Evolutionary conservation across 2,888 invertebrate genomes (phyloP).

Genomic region (Coleophora flavipennella): DNA sequence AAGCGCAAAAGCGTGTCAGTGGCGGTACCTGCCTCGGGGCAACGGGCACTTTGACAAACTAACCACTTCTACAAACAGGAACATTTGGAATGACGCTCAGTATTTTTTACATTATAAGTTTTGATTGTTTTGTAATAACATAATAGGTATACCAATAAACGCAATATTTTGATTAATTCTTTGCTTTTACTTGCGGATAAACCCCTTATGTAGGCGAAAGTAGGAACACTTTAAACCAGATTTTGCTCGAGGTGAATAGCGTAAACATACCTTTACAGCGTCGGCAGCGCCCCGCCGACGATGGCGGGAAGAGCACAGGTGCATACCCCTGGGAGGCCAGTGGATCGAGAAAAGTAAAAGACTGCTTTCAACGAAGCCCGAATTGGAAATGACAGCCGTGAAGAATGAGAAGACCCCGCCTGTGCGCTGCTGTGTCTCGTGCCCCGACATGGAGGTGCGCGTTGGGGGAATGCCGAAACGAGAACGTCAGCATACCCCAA

Average conservation of each 20-base stretch:
- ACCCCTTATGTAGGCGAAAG: background rate
- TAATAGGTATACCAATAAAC: no score
- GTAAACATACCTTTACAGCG: constrained; percentile 52
- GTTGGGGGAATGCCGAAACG: background rate
- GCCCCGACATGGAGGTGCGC: constrained; percentile 27
- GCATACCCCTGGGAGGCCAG: constrained; percentile 20
- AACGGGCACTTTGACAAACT: no score
- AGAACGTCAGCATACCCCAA: constrained; percentile 14
- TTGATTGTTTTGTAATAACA: no score
- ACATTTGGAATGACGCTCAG: no score
- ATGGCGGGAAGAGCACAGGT: constrained; percentile 25
- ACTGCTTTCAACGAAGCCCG: constrained; percentile 17
- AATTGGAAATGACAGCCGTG: constrained; percentile 9
- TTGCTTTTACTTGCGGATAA: no score
- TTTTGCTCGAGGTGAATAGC: constrained; percentile 45
- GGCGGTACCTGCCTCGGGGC: no score
- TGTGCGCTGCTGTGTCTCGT: constrained; percentile 33
- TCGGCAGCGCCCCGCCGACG: constrained; percentile 35
- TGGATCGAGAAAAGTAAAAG: constrained; percentile 26
- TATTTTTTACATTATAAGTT: no score
- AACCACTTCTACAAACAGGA: no score
- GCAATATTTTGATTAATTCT: no score
- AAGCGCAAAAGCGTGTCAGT: no score
- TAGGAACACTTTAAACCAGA: background rate
- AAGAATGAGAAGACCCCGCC: constrained; percentile 11